Percentiles rank a stretch among this genome's conserved stretches.
phyloP scores from a whole-genome alignment of 23 tunicate species.

The Diplosoma virens region DNA sequence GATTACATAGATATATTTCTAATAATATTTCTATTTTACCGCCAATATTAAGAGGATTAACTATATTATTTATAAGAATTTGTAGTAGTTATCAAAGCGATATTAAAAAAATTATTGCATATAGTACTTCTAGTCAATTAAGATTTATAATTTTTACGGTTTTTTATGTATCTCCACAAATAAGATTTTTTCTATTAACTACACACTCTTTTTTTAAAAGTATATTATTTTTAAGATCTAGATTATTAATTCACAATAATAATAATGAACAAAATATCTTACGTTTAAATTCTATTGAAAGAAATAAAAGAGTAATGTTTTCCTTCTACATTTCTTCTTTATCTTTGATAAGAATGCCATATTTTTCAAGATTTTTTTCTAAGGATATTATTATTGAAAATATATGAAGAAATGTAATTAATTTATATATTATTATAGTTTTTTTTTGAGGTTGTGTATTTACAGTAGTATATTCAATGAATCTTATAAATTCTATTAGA shows the following conservation, averaged over 20 bases:
- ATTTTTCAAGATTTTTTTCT: constrained; percentile 11
- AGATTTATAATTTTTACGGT: constrained; percentile 4
- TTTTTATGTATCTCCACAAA: neutral
- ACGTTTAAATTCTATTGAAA: neutral
- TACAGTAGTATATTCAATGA: neutral
- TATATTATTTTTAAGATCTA: neutral
- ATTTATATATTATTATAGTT: neutral
- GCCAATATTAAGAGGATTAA: neutral
- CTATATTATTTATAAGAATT: neutral
- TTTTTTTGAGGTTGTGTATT: neutral
- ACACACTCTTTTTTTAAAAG: constrained; percentile 29
- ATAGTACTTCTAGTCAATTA: constrained; percentile 19
- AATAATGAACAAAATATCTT: neutral
- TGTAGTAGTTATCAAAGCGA: constrained; percentile 3
- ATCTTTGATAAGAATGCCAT: neutral
- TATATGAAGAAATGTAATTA: neutral
- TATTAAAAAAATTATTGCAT: constrained; percentile 7
- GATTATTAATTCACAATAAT: neutral
- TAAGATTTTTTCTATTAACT: neutral
- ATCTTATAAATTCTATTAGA: neutral
- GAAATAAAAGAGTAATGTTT: neutral
- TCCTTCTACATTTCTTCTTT: neutral
- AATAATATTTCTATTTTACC: neutral
- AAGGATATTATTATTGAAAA: constrained; percentile 3
- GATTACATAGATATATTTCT: neutral